These are phyloP conservation scores for Palythoa caribaeorum DNA, from an alignment of 92 coral and sea anemone genomes.

Conservation along the genomic window DNA sequence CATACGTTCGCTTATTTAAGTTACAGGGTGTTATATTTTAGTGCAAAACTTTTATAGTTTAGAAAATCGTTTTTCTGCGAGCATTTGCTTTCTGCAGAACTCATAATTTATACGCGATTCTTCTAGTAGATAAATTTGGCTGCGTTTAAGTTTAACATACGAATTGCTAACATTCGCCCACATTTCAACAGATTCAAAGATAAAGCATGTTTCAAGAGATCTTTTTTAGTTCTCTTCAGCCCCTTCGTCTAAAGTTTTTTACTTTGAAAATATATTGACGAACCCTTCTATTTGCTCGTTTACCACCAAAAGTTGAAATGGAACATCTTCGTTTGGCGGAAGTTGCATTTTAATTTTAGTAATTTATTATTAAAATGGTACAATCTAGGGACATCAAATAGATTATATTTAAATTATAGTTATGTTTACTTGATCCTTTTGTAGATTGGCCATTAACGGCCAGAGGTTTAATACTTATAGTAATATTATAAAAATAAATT, in stretches of 20 bases:
- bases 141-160: slow-evolving; percentile 10
- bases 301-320: not conserved
- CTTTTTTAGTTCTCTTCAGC: not conserved
- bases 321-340: not conserved
- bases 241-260: not conserved
- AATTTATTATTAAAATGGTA: slow-evolving; percentile 36
- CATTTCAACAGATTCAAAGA: slow-evolving; percentile 8
- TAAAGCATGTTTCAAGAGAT: slow-evolving; percentile 6
- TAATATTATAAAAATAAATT: slow-evolving; percentile 20
- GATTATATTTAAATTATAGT: slow-evolving; percentile 31
- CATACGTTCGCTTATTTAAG: not conserved
- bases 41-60: slow-evolving; percentile 8
- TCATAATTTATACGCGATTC: not conserved
- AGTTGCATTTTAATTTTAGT: slow-evolving; percentile 2
- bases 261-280: not conserved
- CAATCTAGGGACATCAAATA: not conserved
- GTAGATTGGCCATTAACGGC: slow-evolving; percentile 41
- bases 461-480: slow-evolving; percentile 19
- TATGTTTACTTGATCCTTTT: slow-evolving; percentile 29
- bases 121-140: not conserved
- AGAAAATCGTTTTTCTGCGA: slow-evolving; percentile 18
- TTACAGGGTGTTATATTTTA: not conserved
- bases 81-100: not conserved
- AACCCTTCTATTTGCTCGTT: not conserved
- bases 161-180: slow-evolving; percentile 18